Base-by-base conservation (phyloP, 2,888 invertebrate species). In the Pandemis cinnamomeana region DNA sequence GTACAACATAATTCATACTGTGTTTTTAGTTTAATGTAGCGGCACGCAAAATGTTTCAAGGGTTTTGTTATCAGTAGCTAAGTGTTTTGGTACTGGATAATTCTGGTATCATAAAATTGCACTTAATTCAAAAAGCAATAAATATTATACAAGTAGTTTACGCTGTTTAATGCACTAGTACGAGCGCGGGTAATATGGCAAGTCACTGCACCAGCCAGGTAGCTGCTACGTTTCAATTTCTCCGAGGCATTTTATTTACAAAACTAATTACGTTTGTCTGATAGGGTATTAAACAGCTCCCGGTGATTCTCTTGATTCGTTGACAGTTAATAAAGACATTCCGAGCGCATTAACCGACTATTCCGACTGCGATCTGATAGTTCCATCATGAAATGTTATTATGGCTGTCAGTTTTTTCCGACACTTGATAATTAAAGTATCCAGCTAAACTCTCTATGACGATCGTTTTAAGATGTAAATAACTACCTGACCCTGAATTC, bases 261-360 rank as follows among this genome's bases (percentile, higher is more conserved):
- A 94, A 94, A 94, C 91, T 94, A 94, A 94, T 94, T 93, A 94
- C 91, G 90, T 93, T 91, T 93, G 91, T 91, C 91, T 92, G 93
- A 93, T 93, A 86, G 91, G 83, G 87, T 92, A 91, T 90, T 91
- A 90, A 90, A 89, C 89, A 89, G 91, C 92, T 90, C 88, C 90
- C 87, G 89, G 84, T 83, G 88, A 86, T 84, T 84, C 86, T 82
- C 86, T 91, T 90, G 89, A 92, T 92, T 91, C 85, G 87, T 86
- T 91, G 93, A 91, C 92, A 93, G 93, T 91, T 93, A 93, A 93
- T 94, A 93, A 91, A 93, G 93, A 93, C 91, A 92, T 92, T 90
- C 91, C 91, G 80, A 89, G 88, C 84, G 87, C 87, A 88, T 91
- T 90, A 75, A 71, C 64, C 27, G 48, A 67, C 86, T 85, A 87